These are phyloP conservation scores for Neomorphus geoffroyi DNA, from an alignment of 2,797 vertebrate genomes.

Conservation along the genomic window DNA sequence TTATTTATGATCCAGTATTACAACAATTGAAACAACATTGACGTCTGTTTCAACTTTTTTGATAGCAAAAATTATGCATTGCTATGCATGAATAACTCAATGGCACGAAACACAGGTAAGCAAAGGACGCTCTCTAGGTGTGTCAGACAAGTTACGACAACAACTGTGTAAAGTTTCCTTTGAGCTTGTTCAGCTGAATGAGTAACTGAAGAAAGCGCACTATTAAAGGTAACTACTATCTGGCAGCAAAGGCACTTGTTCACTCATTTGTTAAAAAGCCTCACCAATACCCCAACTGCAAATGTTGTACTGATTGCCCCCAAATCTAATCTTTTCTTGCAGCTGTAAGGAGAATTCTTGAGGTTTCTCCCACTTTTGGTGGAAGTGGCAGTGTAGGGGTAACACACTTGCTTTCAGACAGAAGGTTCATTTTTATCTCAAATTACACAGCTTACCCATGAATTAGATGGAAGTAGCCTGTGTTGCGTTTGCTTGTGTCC, in stretches of 20 bases:
- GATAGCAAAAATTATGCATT: not conserved
- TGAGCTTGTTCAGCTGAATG: not conserved
- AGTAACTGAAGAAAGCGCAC: not conserved
- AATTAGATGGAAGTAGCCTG: not conserved
- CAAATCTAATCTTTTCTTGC: not conserved
- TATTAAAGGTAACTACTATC: not conserved
- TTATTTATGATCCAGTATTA: not conserved
- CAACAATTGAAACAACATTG: not conserved
- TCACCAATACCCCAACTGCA: not conserved
- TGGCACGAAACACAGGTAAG: not conserved
- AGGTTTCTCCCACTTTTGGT: not conserved
- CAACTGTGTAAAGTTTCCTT: not conserved
- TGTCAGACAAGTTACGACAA: slow-evolving; percentile 13
- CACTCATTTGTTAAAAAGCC: not conserved
- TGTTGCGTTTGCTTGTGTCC: not conserved
- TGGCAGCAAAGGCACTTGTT: not conserved
- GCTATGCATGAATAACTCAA: slow-evolving; percentile 1
- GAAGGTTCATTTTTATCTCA: not conserved
- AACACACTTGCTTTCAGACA: not conserved
- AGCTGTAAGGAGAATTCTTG: not conserved
- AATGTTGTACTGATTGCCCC: not conserved
- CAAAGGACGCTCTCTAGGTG: slow-evolving; percentile 28
- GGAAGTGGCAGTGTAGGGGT: not conserved
- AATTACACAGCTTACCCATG: not conserved
- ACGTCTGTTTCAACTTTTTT: not conserved